Evolutionary conservation across 2,888 invertebrate species (phyloP), one percentile per base, ranked within the genome.

Genomic region (Brenthis daphne): DNA sequence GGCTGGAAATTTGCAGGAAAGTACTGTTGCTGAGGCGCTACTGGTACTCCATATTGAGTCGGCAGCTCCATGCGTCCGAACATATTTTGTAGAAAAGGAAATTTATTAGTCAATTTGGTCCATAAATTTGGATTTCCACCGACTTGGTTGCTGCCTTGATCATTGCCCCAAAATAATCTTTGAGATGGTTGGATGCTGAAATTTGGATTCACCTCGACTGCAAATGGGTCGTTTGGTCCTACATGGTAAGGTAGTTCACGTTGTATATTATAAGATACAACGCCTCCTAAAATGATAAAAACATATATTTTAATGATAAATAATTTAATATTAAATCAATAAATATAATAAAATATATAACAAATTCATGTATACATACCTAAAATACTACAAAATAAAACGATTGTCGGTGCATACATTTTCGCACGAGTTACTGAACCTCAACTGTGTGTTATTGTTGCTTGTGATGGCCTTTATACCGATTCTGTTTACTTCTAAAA

Each of bases 381-480:
- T 76, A 90, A 81, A 73, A 88, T 81, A 78, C 84, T 81, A 81
- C 86, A 88, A 82, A 90, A 77, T 75, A 89, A 83, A 73, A 91
- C 79, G 79, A 81, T 80, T 75, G 83, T 77, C 76, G 79, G 79
- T 79, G 87, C 81, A 85, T 90, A 85, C 93, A 93, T 93, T 86
- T 87, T 92, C 83, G 81, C 82, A 77, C 80, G 83, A 81, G 82
- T 86, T 80, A 79, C 84, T 85, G 82, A 84, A 84, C 83, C 82
- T 77, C 82, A 85, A 92, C 91, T 92, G 92, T 82, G 86, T 78
- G 76, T 77, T 83, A 85, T 87, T 87, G 86, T 86, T 84, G 85
- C 80, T 81, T 82, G 90, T 87, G 86, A 87, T 89, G 83, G 83
- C 84, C 87, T 92, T 92, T 92, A 92, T 92, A 92, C 90, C 87